Conservation (phyloP, 2,888 invertebrate genomes). For the Drosophila longiperda region DNA sequence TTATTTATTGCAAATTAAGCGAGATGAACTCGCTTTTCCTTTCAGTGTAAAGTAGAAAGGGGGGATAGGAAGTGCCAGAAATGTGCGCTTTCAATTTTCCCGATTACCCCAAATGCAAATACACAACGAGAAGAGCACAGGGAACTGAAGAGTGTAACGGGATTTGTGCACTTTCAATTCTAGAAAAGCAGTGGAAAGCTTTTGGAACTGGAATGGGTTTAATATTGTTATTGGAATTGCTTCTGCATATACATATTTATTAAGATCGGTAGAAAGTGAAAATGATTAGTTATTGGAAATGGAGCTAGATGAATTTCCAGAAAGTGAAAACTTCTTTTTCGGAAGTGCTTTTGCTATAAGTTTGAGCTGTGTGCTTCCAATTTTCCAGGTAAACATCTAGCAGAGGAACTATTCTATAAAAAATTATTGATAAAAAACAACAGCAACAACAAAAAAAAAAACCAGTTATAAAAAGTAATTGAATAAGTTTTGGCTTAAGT, state of each 20-base stretch:
- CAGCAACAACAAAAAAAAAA: constrained; percentile 2
- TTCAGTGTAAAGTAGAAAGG: too few relatives aligned
- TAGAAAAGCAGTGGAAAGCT: background rate
- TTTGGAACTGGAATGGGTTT: background rate
- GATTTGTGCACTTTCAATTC: constrained; percentile 7
- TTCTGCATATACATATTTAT: background rate
- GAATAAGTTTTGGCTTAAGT: constrained; percentile 54
- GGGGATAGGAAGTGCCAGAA: background rate
- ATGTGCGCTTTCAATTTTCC: background rate
- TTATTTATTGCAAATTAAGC: background rate
- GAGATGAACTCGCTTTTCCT: background rate
- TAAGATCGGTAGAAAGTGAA: background rate
- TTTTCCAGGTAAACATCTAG: background rate
- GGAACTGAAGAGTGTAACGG: constrained; percentile 26
- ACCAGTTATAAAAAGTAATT: constrained; percentile 33
- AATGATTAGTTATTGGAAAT: background rate
- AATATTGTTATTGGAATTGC: background rate
- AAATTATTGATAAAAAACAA: background rate
- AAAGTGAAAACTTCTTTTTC: background rate
- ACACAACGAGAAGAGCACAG: background rate
- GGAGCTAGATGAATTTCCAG: background rate
- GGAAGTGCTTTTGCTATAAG: background rate
- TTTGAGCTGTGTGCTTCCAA: background rate
- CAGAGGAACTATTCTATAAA: background rate
- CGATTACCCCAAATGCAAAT: too few relatives aligned